phyloP scores from a whole-genome alignment of 2,113 vertebrate species.

The Phodopus roborovskii region DNA sequence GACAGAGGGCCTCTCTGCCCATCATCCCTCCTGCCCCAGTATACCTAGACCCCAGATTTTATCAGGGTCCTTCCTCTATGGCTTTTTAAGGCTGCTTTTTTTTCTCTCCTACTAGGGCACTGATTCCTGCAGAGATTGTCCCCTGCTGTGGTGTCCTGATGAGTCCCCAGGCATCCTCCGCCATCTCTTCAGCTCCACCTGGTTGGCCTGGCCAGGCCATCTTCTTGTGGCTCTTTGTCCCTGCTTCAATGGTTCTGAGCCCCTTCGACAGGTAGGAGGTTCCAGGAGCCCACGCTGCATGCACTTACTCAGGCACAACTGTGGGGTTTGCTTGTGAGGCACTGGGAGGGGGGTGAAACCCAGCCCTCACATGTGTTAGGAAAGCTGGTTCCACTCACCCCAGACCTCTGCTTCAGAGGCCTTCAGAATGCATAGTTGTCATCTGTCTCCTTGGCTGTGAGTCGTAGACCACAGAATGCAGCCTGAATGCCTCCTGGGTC shows the following conservation, averaged over 20 bases:
- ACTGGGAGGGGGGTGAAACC: neutral
- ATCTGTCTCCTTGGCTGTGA: neutral
- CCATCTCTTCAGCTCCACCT: neutral
- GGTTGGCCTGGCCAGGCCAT: neutral
- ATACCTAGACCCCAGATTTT: neutral
- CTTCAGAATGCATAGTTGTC: neutral
- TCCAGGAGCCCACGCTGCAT: neutral
- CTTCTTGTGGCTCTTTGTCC: neutral
- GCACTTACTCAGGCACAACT: neutral
- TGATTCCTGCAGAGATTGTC: neutral
- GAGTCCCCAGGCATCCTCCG: too few species aligned
- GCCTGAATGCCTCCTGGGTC: neutral
- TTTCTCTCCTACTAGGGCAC: neutral
- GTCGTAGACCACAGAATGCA: neutral
- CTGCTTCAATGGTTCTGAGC: neutral
- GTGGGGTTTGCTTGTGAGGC: neutral
- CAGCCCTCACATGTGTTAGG: neutral
- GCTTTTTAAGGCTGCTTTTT: neutral
- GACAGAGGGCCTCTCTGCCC: neutral
- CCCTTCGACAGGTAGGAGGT: rapidly evolving
- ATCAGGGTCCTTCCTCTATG: neutral
- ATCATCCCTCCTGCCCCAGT: neutral
- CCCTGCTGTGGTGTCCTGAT: rapidly evolving
- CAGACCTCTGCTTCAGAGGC: neutral
- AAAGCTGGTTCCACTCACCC: too few species aligned